A percentile compares a stretch with the other conserved stretches of the same genome.
Conservation (phyloP, 2,113 vertebrate genomes). For the Plestiodon gilberti region DNA sequence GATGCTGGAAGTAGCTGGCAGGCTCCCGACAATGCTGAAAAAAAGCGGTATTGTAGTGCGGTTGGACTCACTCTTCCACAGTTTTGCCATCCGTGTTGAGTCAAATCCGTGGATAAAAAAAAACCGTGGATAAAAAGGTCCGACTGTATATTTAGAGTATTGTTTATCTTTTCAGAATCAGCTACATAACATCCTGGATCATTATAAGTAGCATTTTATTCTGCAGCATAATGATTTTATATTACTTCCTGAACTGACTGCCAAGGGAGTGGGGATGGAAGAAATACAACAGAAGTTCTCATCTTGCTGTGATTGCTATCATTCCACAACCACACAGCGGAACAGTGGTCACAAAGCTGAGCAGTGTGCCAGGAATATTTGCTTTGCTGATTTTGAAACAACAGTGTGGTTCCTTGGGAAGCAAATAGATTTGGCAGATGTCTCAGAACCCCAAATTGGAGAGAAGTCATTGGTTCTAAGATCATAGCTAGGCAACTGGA, state of each 20-base stretch:
- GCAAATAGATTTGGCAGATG: not conserved
- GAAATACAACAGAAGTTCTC: not conserved
- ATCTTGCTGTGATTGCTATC: not conserved
- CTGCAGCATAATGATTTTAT: not conserved
- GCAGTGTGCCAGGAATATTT: slow-evolving; percentile 16
- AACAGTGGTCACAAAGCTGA: not conserved
- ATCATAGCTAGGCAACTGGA: not conserved
- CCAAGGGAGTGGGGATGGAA: slow-evolving; percentile 7
- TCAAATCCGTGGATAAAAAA: too few species aligned
- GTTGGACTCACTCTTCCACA: too few species aligned
- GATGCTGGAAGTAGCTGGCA: too few species aligned
- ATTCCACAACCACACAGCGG: not conserved
- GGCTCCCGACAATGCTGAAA: too few species aligned
- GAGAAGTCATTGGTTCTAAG: not conserved
- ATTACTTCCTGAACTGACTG: slow-evolving; percentile 5
- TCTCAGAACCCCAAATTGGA: not conserved
- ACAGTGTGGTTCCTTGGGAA: slow-evolving; percentile 15
- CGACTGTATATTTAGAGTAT: not conserved
- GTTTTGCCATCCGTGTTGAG: too few species aligned
- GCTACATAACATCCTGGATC: not conserved
- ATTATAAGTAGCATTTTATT: slow-evolving; percentile 28
- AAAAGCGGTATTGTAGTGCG: too few species aligned
- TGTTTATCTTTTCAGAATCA: not conserved
- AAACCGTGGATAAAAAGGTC: too few species aligned
- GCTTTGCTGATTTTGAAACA: not conserved